Percentiles rank a stretch among this genome's conserved stretches.
Conservation (phyloP, 1,140 invertebrate species). For the Nephotettix cincticeps region DNA sequence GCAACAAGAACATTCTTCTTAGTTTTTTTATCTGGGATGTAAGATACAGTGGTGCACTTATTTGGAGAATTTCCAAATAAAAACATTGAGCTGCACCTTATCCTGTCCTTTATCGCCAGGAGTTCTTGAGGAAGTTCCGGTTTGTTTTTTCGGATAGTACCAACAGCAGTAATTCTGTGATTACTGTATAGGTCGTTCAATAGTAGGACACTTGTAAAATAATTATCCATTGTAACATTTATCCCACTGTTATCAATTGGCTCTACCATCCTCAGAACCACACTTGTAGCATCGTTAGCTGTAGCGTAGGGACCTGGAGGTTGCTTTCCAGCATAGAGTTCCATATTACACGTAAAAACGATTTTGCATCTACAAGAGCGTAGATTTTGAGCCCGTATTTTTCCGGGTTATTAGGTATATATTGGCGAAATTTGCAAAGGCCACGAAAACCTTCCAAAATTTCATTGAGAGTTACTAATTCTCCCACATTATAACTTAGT, state of each 20-base stretch:
- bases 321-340: constrained; percentile 1
- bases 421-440: not conserved
- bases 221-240: constrained; percentile 48
- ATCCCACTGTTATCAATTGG: constrained; percentile 41
- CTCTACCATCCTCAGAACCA: not conserved
- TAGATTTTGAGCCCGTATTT: constrained; percentile 17
- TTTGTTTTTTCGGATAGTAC: constrained; percentile 37
- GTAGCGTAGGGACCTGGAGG: not conserved
- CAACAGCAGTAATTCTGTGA: constrained; percentile 42
- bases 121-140: not conserved
- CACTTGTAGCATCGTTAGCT: not conserved
- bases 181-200: constrained; percentile 33
- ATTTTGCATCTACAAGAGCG: not conserved
- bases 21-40: constrained; percentile 32
- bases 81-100: not conserved
- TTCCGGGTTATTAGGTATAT: not conserved
- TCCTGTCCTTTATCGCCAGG: constrained; percentile 18
- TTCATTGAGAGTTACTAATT: not conserved
- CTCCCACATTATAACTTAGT: not conserved
- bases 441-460: not conserved
- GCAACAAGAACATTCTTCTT: not conserved
- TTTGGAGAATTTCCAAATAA: not conserved
- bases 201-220: constrained; percentile 44
- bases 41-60: constrained; percentile 37
- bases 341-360: not conserved